Percentiles rank a stretch among this genome's conserved stretches.
Evolutionary conservation across 2,113 vertebrate genomes (phyloP).

Genomic region (Thamnaconus septentrionalis): DNA sequence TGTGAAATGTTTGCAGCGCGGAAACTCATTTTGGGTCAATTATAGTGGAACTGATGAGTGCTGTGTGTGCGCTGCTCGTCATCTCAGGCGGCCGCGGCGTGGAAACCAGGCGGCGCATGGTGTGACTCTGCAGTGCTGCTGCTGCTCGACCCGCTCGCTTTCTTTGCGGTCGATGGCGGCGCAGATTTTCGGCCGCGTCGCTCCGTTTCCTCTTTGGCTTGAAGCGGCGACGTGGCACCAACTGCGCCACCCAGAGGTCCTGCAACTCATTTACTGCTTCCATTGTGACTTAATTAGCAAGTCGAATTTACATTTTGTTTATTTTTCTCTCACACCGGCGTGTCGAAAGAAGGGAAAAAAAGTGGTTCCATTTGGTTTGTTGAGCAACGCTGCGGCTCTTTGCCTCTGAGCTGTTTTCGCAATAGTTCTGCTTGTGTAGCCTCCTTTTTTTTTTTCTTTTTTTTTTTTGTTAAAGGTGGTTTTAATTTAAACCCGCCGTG

Average conservation of each 20-base stretch:
- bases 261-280: no score
- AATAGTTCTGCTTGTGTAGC: no score
- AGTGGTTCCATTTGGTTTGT: no score
- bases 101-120: not conserved
- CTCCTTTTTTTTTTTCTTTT: not conserved
- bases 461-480: no score
- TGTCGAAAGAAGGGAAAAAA: no score
- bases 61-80: not conserved
- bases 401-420: no score
- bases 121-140: not conserved
- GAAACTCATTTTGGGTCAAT: not conserved
- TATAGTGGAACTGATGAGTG: not conserved
- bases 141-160: not conserved
- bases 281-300: no score
- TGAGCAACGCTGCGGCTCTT: no score
- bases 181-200: not conserved
- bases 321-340: no score
- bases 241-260: no score
- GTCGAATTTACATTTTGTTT: no score
- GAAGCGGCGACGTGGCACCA: not conserved
- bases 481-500: not conserved
- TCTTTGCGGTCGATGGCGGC: not conserved
- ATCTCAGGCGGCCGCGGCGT: not conserved
- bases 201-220: not conserved
- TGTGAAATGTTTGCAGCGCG: constrained; percentile 1